Base-by-base conservation (phyloP, 2,113 vertebrate species). In the Clinocottus analis region DNA sequence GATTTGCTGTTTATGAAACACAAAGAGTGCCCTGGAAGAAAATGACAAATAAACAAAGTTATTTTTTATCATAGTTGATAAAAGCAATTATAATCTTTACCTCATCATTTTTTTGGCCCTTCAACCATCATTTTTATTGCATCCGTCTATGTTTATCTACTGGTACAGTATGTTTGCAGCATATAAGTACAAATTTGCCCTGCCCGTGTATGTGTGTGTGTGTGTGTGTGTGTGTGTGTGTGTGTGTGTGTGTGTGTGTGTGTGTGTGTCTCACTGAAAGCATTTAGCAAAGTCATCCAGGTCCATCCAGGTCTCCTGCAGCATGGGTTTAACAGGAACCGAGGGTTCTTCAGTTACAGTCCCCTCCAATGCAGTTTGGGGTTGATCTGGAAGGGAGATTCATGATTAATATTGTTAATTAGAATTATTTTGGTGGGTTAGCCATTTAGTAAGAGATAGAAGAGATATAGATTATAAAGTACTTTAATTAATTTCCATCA, bases 251-350 rank as follows among this genome's bases (percentile, higher is more conserved):
- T 27, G 27, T 66, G 43, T 45, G 19, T 84, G 11, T 55, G 49
- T 59, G 12, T 71, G 25, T 64, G 41, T 53, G 47, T 83, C 96
- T 96, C 93, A 99, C 97, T 98, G 96, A 89, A 99, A 99, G 87
- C 96, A 97, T 77, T 95, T 87, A 73, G 91, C 92, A 85, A 99
- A 98, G 85, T 98, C 95, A 59, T 97, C 93, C 86, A 95, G 92
- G 76, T 96, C 94, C 77, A 99, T 84, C 98, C 97, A 98, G n/a
- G 92, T 95, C 91, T 96, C 93, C 80, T 86, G 94, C 43, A 94
- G 90, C 71, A 90, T 21, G 0, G 79, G 49, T 68, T 73, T 93
- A 71, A 93, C 80, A 61, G 84, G 47, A 25, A 25, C 0, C 1
- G 73, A 25, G 7, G 87, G 79, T n/a, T 23, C 71, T 13, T 51